These are phyloP conservation scores for Drosophila acutilabella DNA, from an alignment of 2,888 invertebrate species.

Conservation along the genomic window DNA sequence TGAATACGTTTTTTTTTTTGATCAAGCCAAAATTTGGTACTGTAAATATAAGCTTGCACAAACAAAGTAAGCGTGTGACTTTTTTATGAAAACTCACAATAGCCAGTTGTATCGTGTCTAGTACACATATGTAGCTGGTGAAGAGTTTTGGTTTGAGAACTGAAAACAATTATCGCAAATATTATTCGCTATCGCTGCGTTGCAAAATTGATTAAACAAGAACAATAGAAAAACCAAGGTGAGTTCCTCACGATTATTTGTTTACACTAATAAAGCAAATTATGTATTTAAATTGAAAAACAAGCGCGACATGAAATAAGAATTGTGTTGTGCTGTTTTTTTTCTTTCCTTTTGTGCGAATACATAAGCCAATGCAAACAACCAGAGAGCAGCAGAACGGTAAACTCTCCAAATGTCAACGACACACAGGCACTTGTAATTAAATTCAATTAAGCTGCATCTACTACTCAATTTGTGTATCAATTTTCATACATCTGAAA, in stretches of 20 bases:
- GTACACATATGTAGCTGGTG: constrained; percentile 51
- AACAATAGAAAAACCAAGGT: constrained; percentile 56
- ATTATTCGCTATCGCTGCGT: constrained; percentile 59
- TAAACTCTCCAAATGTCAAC: constrained; percentile 62
- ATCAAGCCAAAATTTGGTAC: neutral
- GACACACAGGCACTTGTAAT: constrained; percentile 66
- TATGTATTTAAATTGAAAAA: constrained; percentile 33
- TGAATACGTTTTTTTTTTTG: neutral
- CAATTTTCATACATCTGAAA: constrained; percentile 51
- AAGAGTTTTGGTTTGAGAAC: constrained; percentile 59
- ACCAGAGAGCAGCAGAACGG: constrained; percentile 55
- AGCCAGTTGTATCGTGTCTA: constrained; percentile 61
- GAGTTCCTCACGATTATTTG: constrained; percentile 34
- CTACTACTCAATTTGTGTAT: constrained; percentile 70
- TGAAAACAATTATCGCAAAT: constrained; percentile 69
- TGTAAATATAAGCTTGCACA: neutral
- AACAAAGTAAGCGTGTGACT: constrained; percentile 49
- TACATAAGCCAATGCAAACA: constrained; percentile 58
- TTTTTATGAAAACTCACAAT: constrained; percentile 54
- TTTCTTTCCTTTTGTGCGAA: constrained; percentile 46
- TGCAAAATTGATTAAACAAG: constrained; percentile 55
- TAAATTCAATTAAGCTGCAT: constrained; percentile 81
- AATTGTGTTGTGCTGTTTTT: constrained; percentile 44
- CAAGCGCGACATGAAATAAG: constrained; percentile 35
- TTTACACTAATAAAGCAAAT: constrained; percentile 6